These are phyloP conservation scores for Piliocolobus tephrosceles DNA, from an alignment of 2,113 vertebrate species.

Conservation along the genomic window DNA sequence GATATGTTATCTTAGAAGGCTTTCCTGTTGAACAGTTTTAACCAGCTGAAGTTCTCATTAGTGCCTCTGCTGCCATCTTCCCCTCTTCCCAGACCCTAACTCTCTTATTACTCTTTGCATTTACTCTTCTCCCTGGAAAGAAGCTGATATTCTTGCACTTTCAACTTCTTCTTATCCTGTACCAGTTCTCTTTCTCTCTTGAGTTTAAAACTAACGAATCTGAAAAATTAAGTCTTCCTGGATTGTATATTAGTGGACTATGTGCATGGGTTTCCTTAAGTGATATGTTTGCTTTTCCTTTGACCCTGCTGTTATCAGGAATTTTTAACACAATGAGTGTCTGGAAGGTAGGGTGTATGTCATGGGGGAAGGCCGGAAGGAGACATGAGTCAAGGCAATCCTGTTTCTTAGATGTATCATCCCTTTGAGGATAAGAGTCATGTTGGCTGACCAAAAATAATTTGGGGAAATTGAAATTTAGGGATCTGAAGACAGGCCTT, in stretches of 20 bases:
- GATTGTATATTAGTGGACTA: background rate
- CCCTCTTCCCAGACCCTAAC: background rate
- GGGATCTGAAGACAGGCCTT: background rate
- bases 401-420: background rate
- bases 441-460: conserved; percentile 1
- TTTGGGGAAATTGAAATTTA: conserved; percentile 35
- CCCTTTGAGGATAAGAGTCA: background rate
- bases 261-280: background rate
- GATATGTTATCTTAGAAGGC: background rate
- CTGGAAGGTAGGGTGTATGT: background rate
- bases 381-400: background rate
- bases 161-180: background rate
- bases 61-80: background rate
- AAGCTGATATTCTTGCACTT: background rate
- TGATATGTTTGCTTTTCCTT: background rate
- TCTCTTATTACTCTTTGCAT: background rate
- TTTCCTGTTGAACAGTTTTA: background rate
- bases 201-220: background rate
- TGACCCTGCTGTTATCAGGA: background rate
- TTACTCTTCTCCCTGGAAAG: background rate
- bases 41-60: background rate
- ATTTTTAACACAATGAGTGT: background rate
- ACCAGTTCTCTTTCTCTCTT: background rate
- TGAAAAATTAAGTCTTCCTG: background rate
- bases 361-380: background rate